Evolutionary conservation across 2,113 vertebrate genomes (phyloP).

Genomic region (Thymallus thymallus): DNA sequence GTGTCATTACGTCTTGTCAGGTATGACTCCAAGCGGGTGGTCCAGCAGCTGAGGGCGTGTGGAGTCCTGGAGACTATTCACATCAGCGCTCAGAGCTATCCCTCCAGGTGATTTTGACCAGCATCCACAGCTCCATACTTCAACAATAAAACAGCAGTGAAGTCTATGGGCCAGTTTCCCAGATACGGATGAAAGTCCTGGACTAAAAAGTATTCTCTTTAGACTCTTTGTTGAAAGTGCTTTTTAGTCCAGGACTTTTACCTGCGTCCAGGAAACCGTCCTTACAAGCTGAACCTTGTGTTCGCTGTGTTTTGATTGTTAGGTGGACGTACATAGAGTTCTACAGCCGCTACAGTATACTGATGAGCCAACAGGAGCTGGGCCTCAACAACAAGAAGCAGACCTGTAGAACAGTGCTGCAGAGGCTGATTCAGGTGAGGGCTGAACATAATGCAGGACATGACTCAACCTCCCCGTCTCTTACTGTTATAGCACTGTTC

Average conservation of each 20-base stretch:
- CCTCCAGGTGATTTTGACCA: slow-evolving; percentile 77
- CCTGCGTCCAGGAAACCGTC: no score
- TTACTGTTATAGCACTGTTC: neutral
- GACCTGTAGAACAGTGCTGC: slow-evolving; percentile 85
- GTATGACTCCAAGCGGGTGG: slow-evolving; percentile 88
- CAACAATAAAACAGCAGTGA: no score
- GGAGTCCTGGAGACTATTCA: slow-evolving; percentile 94
- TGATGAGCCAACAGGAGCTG: slow-evolving; percentile 88
- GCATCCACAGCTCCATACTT: no score
- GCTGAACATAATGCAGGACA: neutral
- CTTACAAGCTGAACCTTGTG: neutral
- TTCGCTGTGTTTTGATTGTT: slow-evolving; percentile 38
- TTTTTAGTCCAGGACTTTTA: no score
- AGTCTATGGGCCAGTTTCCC: no score
- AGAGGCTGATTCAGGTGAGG: slow-evolving; percentile 88
- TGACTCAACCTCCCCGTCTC: no score
- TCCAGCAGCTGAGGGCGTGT: slow-evolving; percentile 93
- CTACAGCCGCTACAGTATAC: slow-evolving; percentile 91
- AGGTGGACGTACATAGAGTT: slow-evolving; percentile 98
- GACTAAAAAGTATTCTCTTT: no score
- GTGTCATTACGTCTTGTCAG: slow-evolving; percentile 60
- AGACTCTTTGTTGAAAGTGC: no score
- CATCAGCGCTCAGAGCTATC: slow-evolving; percentile 96
- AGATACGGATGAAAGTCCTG: no score
- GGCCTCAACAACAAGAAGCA: slow-evolving; percentile 82